Percentiles rank a stretch among this genome's conserved stretches.
Evolutionary conservation across 2,888 invertebrate species (phyloP).

Genomic region (Drosophila robusta): DNA sequence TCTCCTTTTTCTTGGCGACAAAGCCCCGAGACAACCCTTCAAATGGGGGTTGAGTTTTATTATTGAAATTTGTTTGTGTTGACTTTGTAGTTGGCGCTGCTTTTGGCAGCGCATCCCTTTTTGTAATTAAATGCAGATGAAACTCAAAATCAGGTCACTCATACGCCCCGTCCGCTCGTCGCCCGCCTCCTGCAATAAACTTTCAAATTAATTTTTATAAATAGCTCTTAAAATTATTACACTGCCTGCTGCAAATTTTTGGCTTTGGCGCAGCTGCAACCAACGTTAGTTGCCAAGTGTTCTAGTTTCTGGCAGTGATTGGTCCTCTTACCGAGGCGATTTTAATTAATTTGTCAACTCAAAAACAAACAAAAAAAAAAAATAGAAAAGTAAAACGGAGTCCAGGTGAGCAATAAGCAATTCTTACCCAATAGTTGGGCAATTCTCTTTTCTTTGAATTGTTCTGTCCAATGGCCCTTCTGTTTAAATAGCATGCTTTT

Average conservation of each 20-base stretch:
- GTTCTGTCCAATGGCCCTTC: constrained; percentile 4
- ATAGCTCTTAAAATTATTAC: constrained; percentile 65
- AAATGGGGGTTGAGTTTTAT: constrained; percentile 54
- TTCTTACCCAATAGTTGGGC: constrained; percentile 6
- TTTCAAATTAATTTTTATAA: constrained; percentile 68
- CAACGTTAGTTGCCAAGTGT: constrained; percentile 51
- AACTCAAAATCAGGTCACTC: constrained; percentile 69
- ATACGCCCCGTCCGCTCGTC: constrained; percentile 43
- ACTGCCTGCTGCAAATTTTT: constrained; percentile 25
- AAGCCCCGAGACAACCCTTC: constrained; percentile 33
- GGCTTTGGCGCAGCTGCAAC: constrained; percentile 62
- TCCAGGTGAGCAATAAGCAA: constrained; percentile 21
- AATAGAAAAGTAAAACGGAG: background rate
- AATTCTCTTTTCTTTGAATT: constrained; percentile 13
- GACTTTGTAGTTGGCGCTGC: constrained; percentile 47
- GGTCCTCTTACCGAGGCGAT: constrained; percentile 39
- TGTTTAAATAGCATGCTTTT: constrained; percentile 8
- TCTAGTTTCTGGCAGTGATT: constrained; percentile 44
- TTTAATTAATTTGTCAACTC: constrained; percentile 64
- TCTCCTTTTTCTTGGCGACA: constrained; percentile 32
- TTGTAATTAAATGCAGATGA: constrained; percentile 75
- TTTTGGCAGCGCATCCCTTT: constrained; percentile 54
- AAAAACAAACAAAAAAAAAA: background rate
- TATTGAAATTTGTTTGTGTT: constrained; percentile 74
- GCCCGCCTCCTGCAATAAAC: constrained; percentile 38